A percentile compares a stretch with the other conserved stretches of the same genome.
Conservation (phyloP, 2,888 invertebrate genomes). For the Amiota minor region DNA sequence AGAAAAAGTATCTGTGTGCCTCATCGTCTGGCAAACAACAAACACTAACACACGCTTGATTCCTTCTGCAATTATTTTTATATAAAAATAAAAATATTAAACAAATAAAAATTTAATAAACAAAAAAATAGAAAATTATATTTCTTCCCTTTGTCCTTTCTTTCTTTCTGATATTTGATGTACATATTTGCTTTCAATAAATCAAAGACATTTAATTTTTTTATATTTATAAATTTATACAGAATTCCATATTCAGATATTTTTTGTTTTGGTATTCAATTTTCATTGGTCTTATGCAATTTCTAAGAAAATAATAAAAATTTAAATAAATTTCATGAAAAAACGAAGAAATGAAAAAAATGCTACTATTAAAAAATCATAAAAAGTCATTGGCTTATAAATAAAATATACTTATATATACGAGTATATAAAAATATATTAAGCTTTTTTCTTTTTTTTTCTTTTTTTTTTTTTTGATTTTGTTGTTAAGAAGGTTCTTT, state of each 20-base stretch:
- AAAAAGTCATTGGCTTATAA: neutral
- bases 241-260: neutral
- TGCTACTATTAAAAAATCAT: conserved; percentile 6
- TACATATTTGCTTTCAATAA: conserved; percentile 60
- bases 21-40: neutral
- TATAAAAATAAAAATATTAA: conserved; percentile 57
- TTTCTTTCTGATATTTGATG: conserved; percentile 56
- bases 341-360: neutral
- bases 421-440: neutral
- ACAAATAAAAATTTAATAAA: conserved; percentile 45
- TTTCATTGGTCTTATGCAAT: conserved; percentile 1
- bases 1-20: neutral
- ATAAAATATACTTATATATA: neutral
- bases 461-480: neutral
- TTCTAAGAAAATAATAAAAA: neutral
- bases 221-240: conserved; percentile 20
- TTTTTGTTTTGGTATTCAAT: neutral
- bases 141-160: conserved; percentile 15
- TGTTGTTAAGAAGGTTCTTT: neutral
- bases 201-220: neutral
- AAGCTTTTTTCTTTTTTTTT: conserved; percentile 5
- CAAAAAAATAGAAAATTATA: neutral
- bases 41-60: neutral
- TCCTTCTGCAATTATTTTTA: conserved; percentile 67
- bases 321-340: too few species aligned